These are phyloP conservation scores for Uloborus diversus DNA, from an alignment of 1,140 invertebrate species.

Conservation along the genomic window DNA sequence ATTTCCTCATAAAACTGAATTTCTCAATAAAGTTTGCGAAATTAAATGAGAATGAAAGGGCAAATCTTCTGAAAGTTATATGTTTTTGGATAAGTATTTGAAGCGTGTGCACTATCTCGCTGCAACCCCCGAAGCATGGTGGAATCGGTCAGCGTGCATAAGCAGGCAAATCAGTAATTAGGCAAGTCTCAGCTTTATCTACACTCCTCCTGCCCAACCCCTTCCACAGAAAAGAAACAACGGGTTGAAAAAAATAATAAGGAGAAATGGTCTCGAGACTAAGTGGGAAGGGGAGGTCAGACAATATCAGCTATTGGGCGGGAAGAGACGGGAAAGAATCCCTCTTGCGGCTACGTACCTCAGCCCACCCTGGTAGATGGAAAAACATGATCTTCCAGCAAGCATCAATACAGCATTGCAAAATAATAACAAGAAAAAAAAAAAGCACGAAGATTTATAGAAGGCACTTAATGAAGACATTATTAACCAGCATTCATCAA, in stretches of 20 bases:
- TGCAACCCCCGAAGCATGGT: background rate
- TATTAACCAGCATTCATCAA: constrained; percentile 39
- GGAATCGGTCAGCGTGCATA: background rate
- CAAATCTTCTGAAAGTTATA: too few species aligned
- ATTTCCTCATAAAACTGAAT: too few species aligned
- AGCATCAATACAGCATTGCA: background rate
- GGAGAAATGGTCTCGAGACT: background rate
- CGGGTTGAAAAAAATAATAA: background rate
- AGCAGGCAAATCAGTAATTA: constrained; percentile 3
- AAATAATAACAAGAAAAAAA: background rate
- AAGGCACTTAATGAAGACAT: constrained; percentile 38
- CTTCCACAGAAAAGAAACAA: background rate
- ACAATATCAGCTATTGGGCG: constrained; percentile 14
- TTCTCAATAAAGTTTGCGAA: too few species aligned
- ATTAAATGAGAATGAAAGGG: too few species aligned
- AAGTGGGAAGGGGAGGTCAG: constrained; percentile 21
- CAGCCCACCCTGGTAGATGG: constrained; percentile 25
- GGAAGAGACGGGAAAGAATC: background rate
- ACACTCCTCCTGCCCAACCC: background rate
- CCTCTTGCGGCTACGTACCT: constrained; percentile 2
- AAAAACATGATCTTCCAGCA: background rate
- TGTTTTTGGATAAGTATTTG: too few species aligned
- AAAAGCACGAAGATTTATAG: constrained; percentile 22
- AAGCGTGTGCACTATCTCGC: too few species aligned
- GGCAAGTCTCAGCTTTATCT: background rate